Percentiles rank a stretch among this genome's conserved stretches.
Evolutionary conservation across 2,888 invertebrate genomes (phyloP).

Genomic region (Ormyrus labotus): DNA sequence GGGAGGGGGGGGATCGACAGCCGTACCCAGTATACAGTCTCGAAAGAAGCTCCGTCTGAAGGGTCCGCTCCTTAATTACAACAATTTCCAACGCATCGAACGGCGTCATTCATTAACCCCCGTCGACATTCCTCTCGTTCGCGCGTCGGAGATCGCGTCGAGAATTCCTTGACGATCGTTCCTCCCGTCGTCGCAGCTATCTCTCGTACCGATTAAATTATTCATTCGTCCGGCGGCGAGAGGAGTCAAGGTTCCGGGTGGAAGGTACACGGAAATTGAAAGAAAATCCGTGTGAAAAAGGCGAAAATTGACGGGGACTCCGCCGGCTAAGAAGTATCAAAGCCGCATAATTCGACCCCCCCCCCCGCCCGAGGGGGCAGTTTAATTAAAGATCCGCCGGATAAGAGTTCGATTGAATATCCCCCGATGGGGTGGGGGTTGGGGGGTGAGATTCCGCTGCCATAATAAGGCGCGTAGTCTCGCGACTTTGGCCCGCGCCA

Average conservation of each 20-base stretch:
- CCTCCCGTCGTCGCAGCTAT: no score
- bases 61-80: no score
- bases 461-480: conserved; percentile 32
- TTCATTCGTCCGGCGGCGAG: neutral
- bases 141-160: no score
- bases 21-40: no score
- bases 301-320: neutral
- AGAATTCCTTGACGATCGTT: no score
- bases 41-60: no score
- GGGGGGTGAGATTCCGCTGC: neutral
- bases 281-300: neutral
- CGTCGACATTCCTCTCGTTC: no score
- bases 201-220: conserved; percentile 10
- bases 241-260: neutral
- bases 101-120: no score
- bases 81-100: no score
- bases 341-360: conserved; percentile 33
- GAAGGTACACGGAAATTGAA: conserved; percentile 15
- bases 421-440: neutral
- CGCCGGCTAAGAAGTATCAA: conserved; percentile 10
- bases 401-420: conserved; percentile 54
- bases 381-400: conserved; percentile 54
- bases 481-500: neutral
- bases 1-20: no score
- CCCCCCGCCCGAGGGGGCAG: neutral